phyloP scores from a whole-genome alignment of 2,113 vertebrate species.

The Stigmatopora argus region DNA sequence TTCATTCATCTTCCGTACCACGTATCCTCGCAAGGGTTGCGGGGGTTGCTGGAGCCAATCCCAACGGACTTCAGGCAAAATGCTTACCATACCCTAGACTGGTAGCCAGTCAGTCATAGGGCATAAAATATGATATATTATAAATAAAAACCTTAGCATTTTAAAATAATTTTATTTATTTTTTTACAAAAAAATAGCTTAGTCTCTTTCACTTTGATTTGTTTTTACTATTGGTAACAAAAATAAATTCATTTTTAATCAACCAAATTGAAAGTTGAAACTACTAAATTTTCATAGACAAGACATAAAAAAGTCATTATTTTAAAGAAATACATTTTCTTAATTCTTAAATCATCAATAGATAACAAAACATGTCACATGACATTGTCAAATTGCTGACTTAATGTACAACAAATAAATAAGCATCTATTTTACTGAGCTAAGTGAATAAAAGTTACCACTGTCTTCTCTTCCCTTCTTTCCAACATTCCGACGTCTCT shows the following conservation, averaged over 20 bases:
- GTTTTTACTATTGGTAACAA: no score
- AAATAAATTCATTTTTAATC: neutral
- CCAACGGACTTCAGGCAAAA: no score
- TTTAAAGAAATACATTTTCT: neutral
- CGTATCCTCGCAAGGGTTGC: no score
- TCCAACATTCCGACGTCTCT: slow-evolving; percentile 57
- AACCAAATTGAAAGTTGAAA: neutral
- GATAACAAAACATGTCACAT: neutral
- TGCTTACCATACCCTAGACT: no score
- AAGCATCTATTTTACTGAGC: neutral
- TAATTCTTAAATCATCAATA: neutral
- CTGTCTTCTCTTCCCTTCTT: slow-evolving; percentile 66
- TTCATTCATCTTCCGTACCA: no score
- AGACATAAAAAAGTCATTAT: neutral
- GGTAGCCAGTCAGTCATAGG: no score
- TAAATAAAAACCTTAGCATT: neutral
- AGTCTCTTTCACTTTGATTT: no score
- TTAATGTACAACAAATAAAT: neutral
- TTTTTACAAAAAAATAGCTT: no score
- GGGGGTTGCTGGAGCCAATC: no score
- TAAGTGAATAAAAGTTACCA: slow-evolving; percentile 58
- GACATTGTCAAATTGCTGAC: neutral
- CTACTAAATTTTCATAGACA: no score
- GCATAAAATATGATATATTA: neutral
- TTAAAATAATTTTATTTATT: neutral